Conservation (phyloP, 2,888 invertebrate species). For the Caenorhabditis japonica region DNA sequence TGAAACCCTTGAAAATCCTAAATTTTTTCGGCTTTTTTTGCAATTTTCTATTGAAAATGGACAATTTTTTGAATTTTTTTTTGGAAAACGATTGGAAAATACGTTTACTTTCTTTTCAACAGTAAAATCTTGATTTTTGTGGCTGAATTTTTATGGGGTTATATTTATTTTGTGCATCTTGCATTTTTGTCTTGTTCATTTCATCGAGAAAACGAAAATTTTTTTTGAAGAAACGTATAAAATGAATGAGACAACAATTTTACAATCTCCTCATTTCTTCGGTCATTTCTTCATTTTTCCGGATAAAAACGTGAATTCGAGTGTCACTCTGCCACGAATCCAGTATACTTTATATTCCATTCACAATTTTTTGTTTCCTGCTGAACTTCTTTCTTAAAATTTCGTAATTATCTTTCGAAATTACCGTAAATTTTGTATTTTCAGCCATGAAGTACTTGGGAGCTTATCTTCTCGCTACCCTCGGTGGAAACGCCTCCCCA, state of each 20-base stretch:
- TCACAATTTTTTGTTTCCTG: no score
- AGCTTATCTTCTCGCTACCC: slow-evolving; percentile 93
- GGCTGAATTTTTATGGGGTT: neutral
- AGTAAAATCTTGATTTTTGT: neutral
- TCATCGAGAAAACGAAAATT: neutral
- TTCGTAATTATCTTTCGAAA: neutral
- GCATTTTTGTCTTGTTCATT: no score
- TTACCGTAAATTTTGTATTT: no score
- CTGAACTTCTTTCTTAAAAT: neutral
- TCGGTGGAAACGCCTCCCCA: slow-evolving; percentile 87
- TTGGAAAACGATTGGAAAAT: neutral
- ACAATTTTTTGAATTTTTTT: slow-evolving; percentile 16
- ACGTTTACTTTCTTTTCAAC: no score
- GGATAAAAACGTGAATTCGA: no score
- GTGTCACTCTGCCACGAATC: no score
- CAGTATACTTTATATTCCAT: no score
- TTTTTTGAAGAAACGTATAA: no score
- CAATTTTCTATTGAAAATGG: slow-evolving; percentile 21
- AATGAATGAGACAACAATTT: no score
- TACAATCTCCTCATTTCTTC: no score
- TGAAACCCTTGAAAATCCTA: slow-evolving; percentile 34
- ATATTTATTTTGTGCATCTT: no score
- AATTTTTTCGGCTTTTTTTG: slow-evolving; percentile 45
- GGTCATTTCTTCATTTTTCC: no score
- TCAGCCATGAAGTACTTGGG: slow-evolving; percentile 96